Evolutionary conservation across 2,888 invertebrate species (phyloP).

Genomic region (Cetonia aurata): DNA sequence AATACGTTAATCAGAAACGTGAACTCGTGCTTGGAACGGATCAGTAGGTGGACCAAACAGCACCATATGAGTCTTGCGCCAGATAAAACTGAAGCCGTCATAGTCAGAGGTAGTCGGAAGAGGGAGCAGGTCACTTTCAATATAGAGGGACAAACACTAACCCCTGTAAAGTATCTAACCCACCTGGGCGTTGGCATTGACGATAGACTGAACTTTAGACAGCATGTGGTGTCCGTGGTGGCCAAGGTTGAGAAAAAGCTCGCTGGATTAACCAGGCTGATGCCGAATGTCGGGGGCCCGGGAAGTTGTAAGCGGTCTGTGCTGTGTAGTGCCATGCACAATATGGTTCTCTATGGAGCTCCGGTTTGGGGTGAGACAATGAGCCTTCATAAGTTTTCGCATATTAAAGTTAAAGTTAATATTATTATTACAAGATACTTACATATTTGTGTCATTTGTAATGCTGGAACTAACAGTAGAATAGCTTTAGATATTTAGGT

Average conservation of each 20-base stretch:
- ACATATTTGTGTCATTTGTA: too few species aligned
- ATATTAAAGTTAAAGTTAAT: too few species aligned
- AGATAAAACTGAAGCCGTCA: slow-evolving; percentile 32
- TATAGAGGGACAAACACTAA: slow-evolving; percentile 4
- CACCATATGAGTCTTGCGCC: slow-evolving; percentile 17
- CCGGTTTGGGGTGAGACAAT: background rate
- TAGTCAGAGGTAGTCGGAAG: slow-evolving; percentile 17
- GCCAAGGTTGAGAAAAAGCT: background rate
- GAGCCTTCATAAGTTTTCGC: too few species aligned
- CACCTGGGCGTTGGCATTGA: slow-evolving; percentile 35
- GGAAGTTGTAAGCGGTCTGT: slow-evolving; percentile 6
- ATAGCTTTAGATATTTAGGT: too few species aligned
- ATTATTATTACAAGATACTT: too few species aligned
- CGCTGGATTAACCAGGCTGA: slow-evolving; percentile 8
- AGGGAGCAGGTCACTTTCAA: slow-evolving; percentile 6
- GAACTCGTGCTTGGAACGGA: background rate
- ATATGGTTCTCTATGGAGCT: background rate
- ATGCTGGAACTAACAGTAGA: too few species aligned
- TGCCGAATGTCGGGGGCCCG: slow-evolving; percentile 34
- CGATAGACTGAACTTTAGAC: slow-evolving; percentile 13
- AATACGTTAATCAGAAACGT: too few species aligned
- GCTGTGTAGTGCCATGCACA: slow-evolving; percentile 13
- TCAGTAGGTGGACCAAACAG: slow-evolving; percentile 7
- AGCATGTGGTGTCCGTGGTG: slow-evolving; percentile 9
- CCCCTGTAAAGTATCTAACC: slow-evolving; percentile 2